Evolutionary conservation across 1,140 invertebrate species (phyloP).

Genomic region (Drosophila ironensis): DNA sequence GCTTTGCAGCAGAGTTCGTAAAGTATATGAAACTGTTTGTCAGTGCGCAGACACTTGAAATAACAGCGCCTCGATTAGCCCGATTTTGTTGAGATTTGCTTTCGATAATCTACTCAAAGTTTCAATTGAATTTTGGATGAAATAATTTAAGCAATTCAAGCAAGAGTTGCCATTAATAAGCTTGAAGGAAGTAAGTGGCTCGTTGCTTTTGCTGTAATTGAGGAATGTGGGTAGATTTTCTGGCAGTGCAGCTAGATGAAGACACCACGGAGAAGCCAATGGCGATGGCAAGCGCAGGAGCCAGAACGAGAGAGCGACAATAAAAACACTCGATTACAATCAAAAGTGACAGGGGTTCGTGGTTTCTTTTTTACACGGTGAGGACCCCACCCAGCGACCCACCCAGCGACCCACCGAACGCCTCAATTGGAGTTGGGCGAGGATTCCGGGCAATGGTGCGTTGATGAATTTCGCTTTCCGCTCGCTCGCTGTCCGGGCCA

Average conservation of each 20-base stretch:
- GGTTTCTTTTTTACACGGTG: constrained; percentile 9
- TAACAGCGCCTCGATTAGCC: not conserved
- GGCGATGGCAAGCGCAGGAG: not conserved
- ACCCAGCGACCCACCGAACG: too few species aligned
- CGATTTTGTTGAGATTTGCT: too few species aligned
- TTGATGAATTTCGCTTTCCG: constrained; percentile 53
- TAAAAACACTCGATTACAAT: constrained; percentile 77
- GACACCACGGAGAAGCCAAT: constrained; percentile 6
- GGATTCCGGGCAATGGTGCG: constrained; percentile 21
- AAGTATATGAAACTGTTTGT: constrained; percentile 74
- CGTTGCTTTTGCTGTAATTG: too few species aligned
- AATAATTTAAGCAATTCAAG: too few species aligned
- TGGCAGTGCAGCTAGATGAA: constrained; percentile 20
- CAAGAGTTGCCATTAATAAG: too few species aligned
- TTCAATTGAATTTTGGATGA: too few species aligned
- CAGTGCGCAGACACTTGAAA: constrained; percentile 28
- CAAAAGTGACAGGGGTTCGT: constrained; percentile 68
- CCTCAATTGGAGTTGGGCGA: too few species aligned
- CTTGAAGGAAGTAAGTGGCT: too few species aligned
- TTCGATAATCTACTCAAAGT: too few species aligned
- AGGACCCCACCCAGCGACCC: not conserved
- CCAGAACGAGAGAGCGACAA: constrained; percentile 22
- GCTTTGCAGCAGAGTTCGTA: constrained; percentile 49
- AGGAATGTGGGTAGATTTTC: too few species aligned
- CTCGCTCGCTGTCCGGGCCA: constrained; percentile 4